Evolutionary conservation across 2,113 vertebrate genomes (phyloP).

Genomic region (Microcebus tavaratra): DNA sequence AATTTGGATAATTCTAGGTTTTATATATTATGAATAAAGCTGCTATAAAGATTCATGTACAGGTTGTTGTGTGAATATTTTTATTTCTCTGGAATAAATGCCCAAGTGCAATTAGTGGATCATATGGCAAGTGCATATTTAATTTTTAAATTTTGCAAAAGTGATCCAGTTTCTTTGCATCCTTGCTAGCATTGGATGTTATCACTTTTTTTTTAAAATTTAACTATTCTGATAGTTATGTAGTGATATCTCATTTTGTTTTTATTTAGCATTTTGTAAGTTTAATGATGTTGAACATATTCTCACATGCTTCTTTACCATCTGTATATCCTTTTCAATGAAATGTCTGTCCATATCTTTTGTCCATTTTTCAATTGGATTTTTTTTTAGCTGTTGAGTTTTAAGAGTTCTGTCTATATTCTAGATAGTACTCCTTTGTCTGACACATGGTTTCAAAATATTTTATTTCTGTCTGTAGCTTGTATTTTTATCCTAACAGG

Average conservation of each 20-base stretch:
- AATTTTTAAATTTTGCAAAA: neutral
- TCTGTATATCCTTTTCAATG: neutral
- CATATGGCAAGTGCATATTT: neutral
- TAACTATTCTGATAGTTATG: neutral
- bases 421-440: neutral
- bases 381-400: neutral
- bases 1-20: neutral
- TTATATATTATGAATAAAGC: neutral
- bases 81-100: neutral
- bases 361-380: neutral
- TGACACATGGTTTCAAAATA: neutral
- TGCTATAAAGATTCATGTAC: neutral
- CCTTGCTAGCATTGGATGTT: neutral
- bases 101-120: neutral
- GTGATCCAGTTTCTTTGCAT: neutral
- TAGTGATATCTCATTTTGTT: neutral
- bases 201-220: neutral
- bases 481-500: neutral
- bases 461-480: slow-evolving; percentile 16
- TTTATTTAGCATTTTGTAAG: neutral
- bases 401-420: slow-evolving; percentile 10
- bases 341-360: neutral
- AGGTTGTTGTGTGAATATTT: neutral
- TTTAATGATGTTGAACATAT: neutral
- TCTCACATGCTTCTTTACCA: neutral